These are phyloP conservation scores for Augochlorella aurata DNA, from an alignment of 2,888 invertebrate species.

Conservation along the genomic window DNA sequence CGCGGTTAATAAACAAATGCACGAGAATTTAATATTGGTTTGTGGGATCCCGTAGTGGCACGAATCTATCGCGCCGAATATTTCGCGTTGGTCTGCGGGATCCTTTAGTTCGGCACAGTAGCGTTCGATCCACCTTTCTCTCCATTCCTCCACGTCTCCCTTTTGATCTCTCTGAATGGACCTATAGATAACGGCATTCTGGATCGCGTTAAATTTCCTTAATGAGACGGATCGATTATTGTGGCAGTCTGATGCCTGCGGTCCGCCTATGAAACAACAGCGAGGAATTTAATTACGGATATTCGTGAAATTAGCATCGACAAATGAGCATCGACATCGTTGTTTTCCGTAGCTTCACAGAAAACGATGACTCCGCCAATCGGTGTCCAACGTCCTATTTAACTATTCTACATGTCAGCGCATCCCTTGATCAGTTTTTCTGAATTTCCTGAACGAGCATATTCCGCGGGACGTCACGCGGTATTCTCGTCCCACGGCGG, in stretches of 20 bases:
- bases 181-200: slow-evolving; percentile 5
- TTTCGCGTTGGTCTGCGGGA: background rate
- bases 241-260: slow-evolving; percentile 6
- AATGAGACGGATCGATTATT: slow-evolving; percentile 20
- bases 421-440: background rate
- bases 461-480: background rate
- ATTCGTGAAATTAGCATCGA: slow-evolving; percentile 3
- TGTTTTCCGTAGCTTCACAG: background rate
- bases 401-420: background rate
- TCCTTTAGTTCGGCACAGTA: background rate
- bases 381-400: no score
- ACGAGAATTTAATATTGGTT: background rate
- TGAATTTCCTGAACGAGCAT: background rate
- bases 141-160: no score
- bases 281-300: slow-evolving; percentile 27
- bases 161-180: background rate
- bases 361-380: background rate
- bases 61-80: background rate
- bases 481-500: background rate
- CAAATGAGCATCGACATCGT: no score
- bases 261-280: background rate
- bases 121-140: slow-evolving; percentile 10
- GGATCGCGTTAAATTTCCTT: slow-evolving; percentile 19
- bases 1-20: background rate
- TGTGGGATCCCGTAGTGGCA: background rate